Evolutionary conservation across 2,888 invertebrate species (phyloP).

Genomic region (Bombylius major): DNA sequence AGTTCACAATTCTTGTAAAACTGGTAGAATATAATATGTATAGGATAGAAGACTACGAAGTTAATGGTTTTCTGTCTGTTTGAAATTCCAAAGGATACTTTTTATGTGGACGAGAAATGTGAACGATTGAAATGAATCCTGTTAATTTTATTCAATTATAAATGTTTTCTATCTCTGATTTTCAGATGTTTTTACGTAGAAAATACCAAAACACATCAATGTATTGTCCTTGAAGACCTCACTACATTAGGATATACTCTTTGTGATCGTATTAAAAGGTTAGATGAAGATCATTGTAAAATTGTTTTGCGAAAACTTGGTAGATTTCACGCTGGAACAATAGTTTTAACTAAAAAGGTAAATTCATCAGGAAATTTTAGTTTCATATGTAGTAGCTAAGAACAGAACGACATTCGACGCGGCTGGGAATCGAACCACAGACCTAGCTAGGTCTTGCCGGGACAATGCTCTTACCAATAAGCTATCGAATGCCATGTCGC

Average conservation of each 20-base stretch:
- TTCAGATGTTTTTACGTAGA: background rate
- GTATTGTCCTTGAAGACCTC: conserved; percentile 28
- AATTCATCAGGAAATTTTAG: conserved; percentile 7
- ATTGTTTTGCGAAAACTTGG: conserved; percentile 41
- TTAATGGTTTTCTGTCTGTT: too few relatives aligned
- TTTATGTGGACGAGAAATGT: too few relatives aligned
- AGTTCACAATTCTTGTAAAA: too few relatives aligned
- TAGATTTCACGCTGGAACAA: conserved; percentile 43
- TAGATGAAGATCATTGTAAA: conserved; percentile 41
- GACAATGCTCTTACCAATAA: too few relatives aligned
- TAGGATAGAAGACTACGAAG: too few relatives aligned
- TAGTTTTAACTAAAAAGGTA: conserved; percentile 42
- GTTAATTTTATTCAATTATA: background rate
- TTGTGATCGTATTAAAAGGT: conserved; percentile 41
- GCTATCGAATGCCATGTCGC: too few relatives aligned
- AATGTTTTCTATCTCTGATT: background rate
- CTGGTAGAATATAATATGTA: too few relatives aligned
- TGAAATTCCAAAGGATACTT: too few relatives aligned
- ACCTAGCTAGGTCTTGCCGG: too few relatives aligned
- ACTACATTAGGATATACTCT: conserved; percentile 42
- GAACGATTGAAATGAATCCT: too few relatives aligned
- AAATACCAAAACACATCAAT: background rate
- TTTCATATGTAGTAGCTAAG: background rate
- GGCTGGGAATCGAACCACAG: too few relatives aligned
- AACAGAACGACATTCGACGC: too few relatives aligned